Evolutionary conservation across 2,113 vertebrate species (phyloP).

Genomic region (Holacanthus passer): DNA sequence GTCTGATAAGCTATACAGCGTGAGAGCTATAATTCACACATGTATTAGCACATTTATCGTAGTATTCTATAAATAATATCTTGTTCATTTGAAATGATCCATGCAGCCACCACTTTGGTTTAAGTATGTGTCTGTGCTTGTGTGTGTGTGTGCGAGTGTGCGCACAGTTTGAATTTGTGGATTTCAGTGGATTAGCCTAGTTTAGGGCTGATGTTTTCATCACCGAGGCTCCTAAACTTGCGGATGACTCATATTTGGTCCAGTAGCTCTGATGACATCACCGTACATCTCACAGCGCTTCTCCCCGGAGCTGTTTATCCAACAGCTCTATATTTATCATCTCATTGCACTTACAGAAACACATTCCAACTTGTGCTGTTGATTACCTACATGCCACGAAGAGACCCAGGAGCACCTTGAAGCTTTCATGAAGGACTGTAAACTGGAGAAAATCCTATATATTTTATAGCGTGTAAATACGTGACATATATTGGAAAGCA

Average conservation of each 20-base stretch:
- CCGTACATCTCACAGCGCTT: slow-evolving; percentile 48
- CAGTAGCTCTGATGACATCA: slow-evolving; percentile 66
- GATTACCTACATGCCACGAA: slow-evolving; percentile 54
- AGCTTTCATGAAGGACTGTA: slow-evolving; percentile 13
- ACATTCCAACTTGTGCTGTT: slow-evolving; percentile 34
- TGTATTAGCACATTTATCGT: slow-evolving; percentile 27
- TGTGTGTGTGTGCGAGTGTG: slow-evolving; percentile 2
- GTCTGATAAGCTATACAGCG: slow-evolving; percentile 48
- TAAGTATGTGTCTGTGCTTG: slow-evolving; percentile 6
- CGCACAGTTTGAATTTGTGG: slow-evolving; percentile 23
- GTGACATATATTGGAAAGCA: slow-evolving; percentile 39
- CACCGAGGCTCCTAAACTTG: slow-evolving; percentile 59
- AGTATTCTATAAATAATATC: slow-evolving; percentile 41
- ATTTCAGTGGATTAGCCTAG: slow-evolving; percentile 71
- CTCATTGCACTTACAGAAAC: slow-evolving; percentile 57
- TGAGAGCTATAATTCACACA: slow-evolving; percentile 37
- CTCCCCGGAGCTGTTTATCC: slow-evolving; percentile 71
- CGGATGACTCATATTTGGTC: slow-evolving; percentile 71
- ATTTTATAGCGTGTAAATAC: slow-evolving; percentile 54
- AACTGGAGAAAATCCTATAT: slow-evolving; percentile 28
- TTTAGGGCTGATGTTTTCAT: slow-evolving; percentile 65
- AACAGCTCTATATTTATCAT: slow-evolving; percentile 71
- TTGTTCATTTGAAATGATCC: slow-evolving; percentile 22
- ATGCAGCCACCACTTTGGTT: not conserved
- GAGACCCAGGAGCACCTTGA: slow-evolving; percentile 40